Evolutionary conservation across 1,140 invertebrate genomes (phyloP), one percentile per base, ranked within the genome.

Genomic region (Luehdorfia chinensis): DNA sequence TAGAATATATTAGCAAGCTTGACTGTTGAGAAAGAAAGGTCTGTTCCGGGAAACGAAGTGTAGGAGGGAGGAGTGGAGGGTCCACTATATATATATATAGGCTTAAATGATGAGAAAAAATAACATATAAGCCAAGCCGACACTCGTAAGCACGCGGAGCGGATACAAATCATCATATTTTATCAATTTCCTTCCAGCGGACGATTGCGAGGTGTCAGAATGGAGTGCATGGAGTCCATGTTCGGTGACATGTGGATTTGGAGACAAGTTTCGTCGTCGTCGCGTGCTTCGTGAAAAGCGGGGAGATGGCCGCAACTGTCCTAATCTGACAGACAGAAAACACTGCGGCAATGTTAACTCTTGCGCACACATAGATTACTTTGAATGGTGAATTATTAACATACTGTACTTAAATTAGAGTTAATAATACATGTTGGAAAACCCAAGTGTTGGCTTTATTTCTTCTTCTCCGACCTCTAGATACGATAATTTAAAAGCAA

Each of bases 211-310:
- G 0, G 91, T 91, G 13, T 90, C 89, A 0, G 66, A 87, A n/a
- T 93, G 92, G 92, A 88, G 88, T 6, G 76, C 88, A n/a, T 93
- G 91, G 91, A 87, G 88, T 0, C 87, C 89, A 0, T 94, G 92
- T 64, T 91, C 90, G 0, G 89, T 87, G 0, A 89, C 89, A 1
- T 94, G 92, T 58, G 92, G 92, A 0, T 88, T 88, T 16, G 92
- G 92, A 1, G 75, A 90, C 0, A 88, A 89, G 55, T 86, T 89
- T 47, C 84, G 93, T 25, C 90, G 88, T 0, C 80, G 94, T 23
- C 80, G 85, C 0, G 62, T 86, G 1, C 7, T 83, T 4, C 56
- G 75, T 11, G 46, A 66, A 19, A 78, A 61, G 28, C 78, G 90
- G 1, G 75, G 88, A 50, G 91, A 92, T 1, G 94, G 94, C 0